These are phyloP conservation scores for Rhabdophis nuchalis DNA, from an alignment of 2,797 vertebrate species.

Conservation along the genomic window DNA sequence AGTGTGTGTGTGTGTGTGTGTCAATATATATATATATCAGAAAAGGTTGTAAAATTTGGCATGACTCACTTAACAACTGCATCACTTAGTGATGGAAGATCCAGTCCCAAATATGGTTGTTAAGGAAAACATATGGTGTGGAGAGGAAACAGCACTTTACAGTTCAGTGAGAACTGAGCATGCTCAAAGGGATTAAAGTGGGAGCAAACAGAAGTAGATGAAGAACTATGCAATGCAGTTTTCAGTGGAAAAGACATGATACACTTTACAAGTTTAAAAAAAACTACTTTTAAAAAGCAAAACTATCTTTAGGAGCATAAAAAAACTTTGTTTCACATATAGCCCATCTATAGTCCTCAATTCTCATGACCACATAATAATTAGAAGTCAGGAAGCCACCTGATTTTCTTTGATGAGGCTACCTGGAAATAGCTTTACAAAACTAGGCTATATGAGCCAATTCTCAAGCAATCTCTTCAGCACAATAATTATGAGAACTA, in stretches of 20 bases:
- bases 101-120: no score
- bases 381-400: constrained; percentile 11
- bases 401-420: not conserved
- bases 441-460: not conserved
- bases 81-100: no score
- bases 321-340: not conserved
- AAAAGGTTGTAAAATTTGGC: no score
- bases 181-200: not conserved
- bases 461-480: not conserved
- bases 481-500: not conserved
- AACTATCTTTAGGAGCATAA: not conserved
- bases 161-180: not conserved
- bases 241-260: not conserved
- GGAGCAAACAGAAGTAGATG: not conserved
- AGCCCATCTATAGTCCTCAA: fast-evolving
- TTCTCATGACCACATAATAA: not conserved
- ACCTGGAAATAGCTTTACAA: not conserved
- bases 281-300: not conserved
- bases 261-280: not conserved
- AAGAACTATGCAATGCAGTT: not conserved
- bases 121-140: not conserved
- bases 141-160: not conserved
- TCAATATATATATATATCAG: no score
- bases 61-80: no score
- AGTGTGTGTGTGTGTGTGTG: not conserved